Evolutionary conservation across 2,113 vertebrate species (phyloP).

Genomic region (Lagopus leucura): DNA sequence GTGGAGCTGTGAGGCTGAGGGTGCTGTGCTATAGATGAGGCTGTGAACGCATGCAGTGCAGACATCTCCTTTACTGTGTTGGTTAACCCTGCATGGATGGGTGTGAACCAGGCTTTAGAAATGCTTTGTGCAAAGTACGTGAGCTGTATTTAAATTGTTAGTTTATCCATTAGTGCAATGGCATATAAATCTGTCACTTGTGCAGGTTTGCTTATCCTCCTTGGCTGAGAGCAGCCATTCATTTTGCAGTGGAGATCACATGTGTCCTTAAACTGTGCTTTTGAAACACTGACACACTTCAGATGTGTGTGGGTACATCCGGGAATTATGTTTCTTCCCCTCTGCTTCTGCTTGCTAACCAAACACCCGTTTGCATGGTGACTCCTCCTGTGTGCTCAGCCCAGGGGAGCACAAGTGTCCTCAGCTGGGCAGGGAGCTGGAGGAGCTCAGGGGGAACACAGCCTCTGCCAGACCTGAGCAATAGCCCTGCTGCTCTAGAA

Average conservation of each 20-base stretch:
- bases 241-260: not conserved
- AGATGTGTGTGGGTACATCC: not conserved
- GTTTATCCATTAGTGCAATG: not conserved
- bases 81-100: not conserved
- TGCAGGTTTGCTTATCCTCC: not conserved
- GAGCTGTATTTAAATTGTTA: not conserved
- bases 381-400: not conserved
- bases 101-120: not conserved
- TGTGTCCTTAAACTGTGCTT: not conserved
- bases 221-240: not conserved
- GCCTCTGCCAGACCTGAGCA: fast-evolving
- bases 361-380: not conserved
- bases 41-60: not conserved
- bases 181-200: not conserved
- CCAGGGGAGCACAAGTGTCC: fast-evolving
- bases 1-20: not conserved
- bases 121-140: fast-evolving
- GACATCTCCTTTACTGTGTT: not conserved
- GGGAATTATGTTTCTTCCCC: not conserved
- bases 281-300: not conserved
- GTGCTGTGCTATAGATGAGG: not conserved
- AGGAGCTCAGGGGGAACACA: not conserved
- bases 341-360: not conserved
- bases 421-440: fast-evolving
- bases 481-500: not conserved